These are phyloP conservation scores for Takifugu flavidus DNA, from an alignment of 2,113 vertebrate genomes.

Conservation along the genomic window DNA sequence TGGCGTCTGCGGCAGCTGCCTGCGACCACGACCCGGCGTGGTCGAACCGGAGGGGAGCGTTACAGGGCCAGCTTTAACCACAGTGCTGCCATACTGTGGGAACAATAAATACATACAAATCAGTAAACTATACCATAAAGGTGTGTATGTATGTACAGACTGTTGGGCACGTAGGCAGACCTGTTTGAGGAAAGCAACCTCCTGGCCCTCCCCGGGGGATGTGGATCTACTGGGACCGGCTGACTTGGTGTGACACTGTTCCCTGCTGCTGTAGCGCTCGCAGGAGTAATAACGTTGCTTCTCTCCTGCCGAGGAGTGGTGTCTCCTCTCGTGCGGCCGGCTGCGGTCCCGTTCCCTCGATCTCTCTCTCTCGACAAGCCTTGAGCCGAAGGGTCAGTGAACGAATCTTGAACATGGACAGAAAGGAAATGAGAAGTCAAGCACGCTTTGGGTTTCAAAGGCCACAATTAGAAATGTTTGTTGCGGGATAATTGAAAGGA, in stretches of 20 bases:
- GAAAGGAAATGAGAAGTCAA: neutral
- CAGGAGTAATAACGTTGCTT: slow-evolving; percentile 97
- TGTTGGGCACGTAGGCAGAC: slow-evolving; percentile 29
- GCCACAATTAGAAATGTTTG: too few species aligned
- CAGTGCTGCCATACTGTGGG: slow-evolving; percentile 79
- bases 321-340: slow-evolving; percentile 89
- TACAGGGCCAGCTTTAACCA: slow-evolving; percentile 80
- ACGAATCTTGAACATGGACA: slow-evolving; percentile 27
- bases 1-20: slow-evolving; percentile 95
- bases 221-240: slow-evolving; percentile 84
- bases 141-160: too few species aligned
- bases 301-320: slow-evolving; percentile 82
- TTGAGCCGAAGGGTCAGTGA: slow-evolving; percentile 61
- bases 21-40: slow-evolving; percentile 85
- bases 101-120: slow-evolving; percentile 26
- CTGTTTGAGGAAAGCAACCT: slow-evolving; percentile 79
- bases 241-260: slow-evolving; percentile 80
- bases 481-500: too few species aligned
- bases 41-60: slow-evolving; percentile 82
- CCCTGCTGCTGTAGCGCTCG: slow-evolving; percentile 87
- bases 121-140: too few species aligned
- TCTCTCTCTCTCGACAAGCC: slow-evolving; percentile 74
- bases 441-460: neutral
- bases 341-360: slow-evolving; percentile 86
- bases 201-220: slow-evolving; percentile 81